Conservation (phyloP, 2,113 vertebrate genomes). For the Nibea albiflora region DNA sequence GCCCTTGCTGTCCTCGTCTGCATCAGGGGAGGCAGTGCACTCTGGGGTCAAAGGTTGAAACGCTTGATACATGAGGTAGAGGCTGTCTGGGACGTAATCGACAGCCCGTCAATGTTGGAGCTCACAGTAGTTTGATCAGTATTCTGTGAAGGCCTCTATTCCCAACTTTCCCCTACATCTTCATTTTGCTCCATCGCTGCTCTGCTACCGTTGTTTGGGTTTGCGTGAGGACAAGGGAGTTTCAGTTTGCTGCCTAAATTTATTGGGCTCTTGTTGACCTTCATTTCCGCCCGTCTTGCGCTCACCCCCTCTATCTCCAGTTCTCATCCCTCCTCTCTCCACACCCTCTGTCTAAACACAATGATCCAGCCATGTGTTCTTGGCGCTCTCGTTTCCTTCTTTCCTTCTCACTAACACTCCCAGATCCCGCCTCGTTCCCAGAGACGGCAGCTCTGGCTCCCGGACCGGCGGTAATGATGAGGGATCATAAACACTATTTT, state of each 20-base stretch:
- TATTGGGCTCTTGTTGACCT: conserved; percentile 50
- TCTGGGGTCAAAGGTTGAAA: conserved; percentile 60
- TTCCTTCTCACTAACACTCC: conserved; percentile 25
- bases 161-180: background rate
- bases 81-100: background rate
- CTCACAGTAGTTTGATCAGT: background rate
- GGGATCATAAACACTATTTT: conserved; percentile 23
- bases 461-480: background rate
- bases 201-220: conserved; percentile 28
- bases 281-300: conserved; percentile 43
- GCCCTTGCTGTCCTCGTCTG: background rate
- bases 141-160: conserved; percentile 6
- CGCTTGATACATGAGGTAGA: conserved; percentile 2
- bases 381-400: background rate
- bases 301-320: conserved; percentile 12
- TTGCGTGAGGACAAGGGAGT: conserved; percentile 55
- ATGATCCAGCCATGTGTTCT: conserved; percentile 32
- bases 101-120: background rate
- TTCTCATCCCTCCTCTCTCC: conserved; percentile 37
- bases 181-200: background rate
- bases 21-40: conserved; percentile 11
- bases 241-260: conserved; percentile 44
- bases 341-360: conserved; percentile 59
- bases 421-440: background rate
- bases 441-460: conserved; percentile 15